Evolutionary conservation across 2,888 invertebrate genomes (phyloP).

Genomic region (Ichneumoninae sp.): DNA sequence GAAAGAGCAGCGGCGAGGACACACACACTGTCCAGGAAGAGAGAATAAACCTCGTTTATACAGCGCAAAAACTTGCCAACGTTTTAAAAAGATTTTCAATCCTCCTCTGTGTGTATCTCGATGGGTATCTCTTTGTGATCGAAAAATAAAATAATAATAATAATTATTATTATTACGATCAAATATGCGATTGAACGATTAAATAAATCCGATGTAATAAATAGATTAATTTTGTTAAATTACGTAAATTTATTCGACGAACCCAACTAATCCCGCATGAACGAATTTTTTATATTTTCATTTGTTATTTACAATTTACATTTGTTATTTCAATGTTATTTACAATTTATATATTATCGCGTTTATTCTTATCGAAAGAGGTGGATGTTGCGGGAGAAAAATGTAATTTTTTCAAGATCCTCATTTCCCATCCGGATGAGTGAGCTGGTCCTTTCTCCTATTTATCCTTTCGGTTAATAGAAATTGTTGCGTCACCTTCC

Average conservation of each 20-base stretch:
- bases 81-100: conserved; percentile 4
- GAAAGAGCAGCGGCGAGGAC: background rate
- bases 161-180: background rate
- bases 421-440: background rate
- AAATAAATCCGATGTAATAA: background rate
- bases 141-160: background rate
- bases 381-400: background rate
- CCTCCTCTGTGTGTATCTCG: background rate
- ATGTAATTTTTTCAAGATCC: background rate
- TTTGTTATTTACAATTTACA: background rate
- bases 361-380: too few relatives aligned
- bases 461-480: conserved; percentile 54
- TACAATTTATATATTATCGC: background rate
- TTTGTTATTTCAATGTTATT: background rate
- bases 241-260: background rate
- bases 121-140: background rate
- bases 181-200: background rate
- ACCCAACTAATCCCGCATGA: background rate
- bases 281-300: background rate
- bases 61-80: conserved; percentile 32
- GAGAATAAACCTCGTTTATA: conserved; percentile 37
- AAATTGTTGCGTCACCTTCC: conserved; percentile 70
- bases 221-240: background rate
- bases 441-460: background rate
- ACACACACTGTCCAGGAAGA: background rate